Base-by-base conservation (phyloP, 2,888 invertebrate genomes). In the Rosalia funebris region DNA sequence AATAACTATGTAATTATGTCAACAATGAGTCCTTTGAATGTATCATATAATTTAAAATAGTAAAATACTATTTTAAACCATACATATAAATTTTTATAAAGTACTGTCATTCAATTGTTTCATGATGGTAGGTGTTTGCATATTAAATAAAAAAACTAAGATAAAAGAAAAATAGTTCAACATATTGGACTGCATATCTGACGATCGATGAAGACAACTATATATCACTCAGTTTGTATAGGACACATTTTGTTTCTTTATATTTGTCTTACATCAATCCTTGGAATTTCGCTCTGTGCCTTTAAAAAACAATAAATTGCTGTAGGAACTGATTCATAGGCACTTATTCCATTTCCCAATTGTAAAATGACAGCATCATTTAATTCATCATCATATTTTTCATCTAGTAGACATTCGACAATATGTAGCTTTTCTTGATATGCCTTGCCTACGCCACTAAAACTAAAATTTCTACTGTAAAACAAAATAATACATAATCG, bases 241-340 rank as follows among this genome's bases (percentile, higher is more conserved):
- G n/a, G n/a, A n/a, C n/a, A n/a, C n/a, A 7, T 25, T 25, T 5
- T 25, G 25, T 25, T 5, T 5, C 25, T 25, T 25, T 25, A n/a
- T 25, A 11, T 46, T 56, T 56, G 53, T 60, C 64, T 73, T 78
- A 85, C 85, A 74, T 83, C 73, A 42, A 85, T 83, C 25, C 78
- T 81, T 1, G 80, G 77, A 58, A 87, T 84, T 39, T 83, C 82
- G 37, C 80, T 79, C 53, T 72, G 65, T 2, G 87, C 85, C 68
- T 82, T 81, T 19, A 91, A 78, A 75, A 90, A 91, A 69, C 88
- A 87, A 77, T 85, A 91, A 65, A 91, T 85, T 12, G 91, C 90
- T 15, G 90, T 89, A 1, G 91, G 89, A 5, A 91, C 90, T 0
- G 91, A 90, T 64, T 85, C 83, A n/a, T 88, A 73, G 1, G 91